Evolutionary conservation across 2,888 invertebrate genomes (phyloP), one percentile per base, ranked within the genome.

Genomic region (Emmelina monodactyla): DNA sequence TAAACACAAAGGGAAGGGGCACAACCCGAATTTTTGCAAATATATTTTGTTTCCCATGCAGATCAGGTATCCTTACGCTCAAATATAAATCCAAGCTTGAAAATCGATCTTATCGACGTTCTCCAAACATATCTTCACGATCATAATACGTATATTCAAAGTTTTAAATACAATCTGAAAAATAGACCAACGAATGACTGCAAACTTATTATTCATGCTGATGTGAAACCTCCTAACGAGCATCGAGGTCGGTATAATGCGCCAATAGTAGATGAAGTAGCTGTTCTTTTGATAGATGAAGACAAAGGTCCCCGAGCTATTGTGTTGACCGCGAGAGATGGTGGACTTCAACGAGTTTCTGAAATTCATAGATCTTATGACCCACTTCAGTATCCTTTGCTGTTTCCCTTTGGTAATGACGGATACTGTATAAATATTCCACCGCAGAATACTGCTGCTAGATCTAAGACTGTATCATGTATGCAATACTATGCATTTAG

Each of bases 41-140:
- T 50, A 12, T 50, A 51, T 39, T 47, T 50, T 38, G 33, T 51
- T 2, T 39, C 46, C 2, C 37, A 50, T 33, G 42, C 47, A 25
- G 16, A 41, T 2, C 36, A 45, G 28, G 28, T 28, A 28, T 6
- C 28, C 11, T 28, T 28, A 34, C 43, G 45, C 29, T 16, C 38
- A 3, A 35, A 44, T 36, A 34, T 45, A 7, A 25, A 40, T 37
- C 40, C 1, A 6, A 42, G n/a, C 16, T 47, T 9, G 45, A 46
- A 14, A 22, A 11, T 14, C 28, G 11, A 42, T n/a, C 31, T 52
- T 1, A 44, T 50, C n/a, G n/a, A 14, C 2, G 12, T 16, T 31
- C 37, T 52, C 7, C 50, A 53, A 32, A 40, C 36, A 5, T 41
- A 47, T 42, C 29, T 52, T 2, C 45, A 50, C 28, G 28, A 28